Evolutionary conservation across 2,797 vertebrate genomes (phyloP), one percentile per base, ranked within the genome.

Genomic region (Microctenopoma stevenorrisi): DNA sequence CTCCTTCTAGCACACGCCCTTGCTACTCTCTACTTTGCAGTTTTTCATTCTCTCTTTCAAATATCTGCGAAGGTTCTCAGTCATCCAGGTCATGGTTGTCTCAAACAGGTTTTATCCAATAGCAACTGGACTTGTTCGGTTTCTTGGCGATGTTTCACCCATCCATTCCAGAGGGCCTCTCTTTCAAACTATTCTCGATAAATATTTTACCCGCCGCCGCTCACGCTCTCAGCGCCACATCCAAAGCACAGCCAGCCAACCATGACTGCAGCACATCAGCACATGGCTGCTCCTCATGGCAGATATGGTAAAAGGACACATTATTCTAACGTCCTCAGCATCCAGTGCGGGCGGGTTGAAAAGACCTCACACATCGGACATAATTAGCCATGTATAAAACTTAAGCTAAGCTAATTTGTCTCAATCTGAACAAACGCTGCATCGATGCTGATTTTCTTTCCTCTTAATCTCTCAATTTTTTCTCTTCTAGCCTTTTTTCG

Each of bases 1-100:
- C 67, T 51, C 71, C 71, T 74, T 74, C 73, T 78, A 77, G 73
- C 57, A 50, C 69, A 50, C 69, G 66, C 56, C 46, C 48, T 47
- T 14, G 44, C 72, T 60, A 54, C 72, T 70, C 52, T 73, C 74
- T 78, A 66, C 54, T 54, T 38, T 52, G 62, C 68, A 16, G 37
- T 67, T 72, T 59, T 53, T 52, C n/a, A 0, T 52, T 66, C 58
- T 43, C 59, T 48, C 52, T 3, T 9, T 38, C 9, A 22, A 22
- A 22, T 22, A 22, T 22, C 22, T 22, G 22, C 22, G 22, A 22
- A 22, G 22, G 22, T 22, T 22, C 22, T 22, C 22, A 22, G 22
- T 22, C 22, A 2, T 22, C 22, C 22, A 22, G 22, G 22, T 22
- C 22, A 2, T 22, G 22, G 22, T 22, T 22, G 22, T 22, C 22